A percentile compares a stretch with the other conserved stretches of the same genome.
phyloP scores from a whole-genome alignment of 2,797 vertebrate species.

The Acanthis flammea region DNA sequence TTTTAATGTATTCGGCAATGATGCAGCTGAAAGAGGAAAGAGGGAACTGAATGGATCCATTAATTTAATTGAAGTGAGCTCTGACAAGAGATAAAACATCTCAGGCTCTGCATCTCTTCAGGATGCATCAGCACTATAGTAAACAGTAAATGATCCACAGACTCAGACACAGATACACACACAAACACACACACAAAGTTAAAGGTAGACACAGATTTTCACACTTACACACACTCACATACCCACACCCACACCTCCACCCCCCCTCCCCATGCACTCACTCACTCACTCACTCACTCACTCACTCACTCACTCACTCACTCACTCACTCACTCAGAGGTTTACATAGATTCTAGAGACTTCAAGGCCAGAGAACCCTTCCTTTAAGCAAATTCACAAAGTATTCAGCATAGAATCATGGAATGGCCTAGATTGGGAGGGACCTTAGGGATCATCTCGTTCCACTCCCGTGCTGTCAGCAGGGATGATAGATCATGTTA shows the following conservation, averaged over 20 bases:
- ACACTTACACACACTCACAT: not conserved
- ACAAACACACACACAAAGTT: not conserved
- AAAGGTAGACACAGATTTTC: slow-evolving; percentile 70
- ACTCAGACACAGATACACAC: slow-evolving; percentile 55
- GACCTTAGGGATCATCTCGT: not conserved
- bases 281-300: not conserved
- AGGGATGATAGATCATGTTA: not conserved
- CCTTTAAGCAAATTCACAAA: slow-evolving; percentile 48
- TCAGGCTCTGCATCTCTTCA: slow-evolving; percentile 90
- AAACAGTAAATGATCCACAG: slow-evolving; percentile 92
- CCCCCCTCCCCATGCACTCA: not conserved
- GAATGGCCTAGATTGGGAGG: not conserved
- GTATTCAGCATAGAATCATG: slow-evolving; percentile 61
- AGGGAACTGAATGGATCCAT: slow-evolving; percentile 96
- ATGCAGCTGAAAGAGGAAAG: slow-evolving; percentile 89
- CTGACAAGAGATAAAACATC: slow-evolving; percentile 98
- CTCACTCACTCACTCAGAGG: not conserved
- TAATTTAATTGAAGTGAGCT: slow-evolving; percentile 99
- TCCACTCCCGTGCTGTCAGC: not conserved
- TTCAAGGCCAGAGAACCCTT: slow-evolving; percentile 88
- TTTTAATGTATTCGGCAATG: slow-evolving; percentile 95
- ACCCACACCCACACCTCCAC: not conserved
- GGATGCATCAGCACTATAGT: slow-evolving; percentile 84
- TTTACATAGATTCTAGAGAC: slow-evolving; percentile 77
- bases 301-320: not conserved